These are phyloP conservation scores for Harpagoxenus sublaevis DNA, from an alignment of 2,888 invertebrate genomes.

Conservation along the genomic window DNA sequence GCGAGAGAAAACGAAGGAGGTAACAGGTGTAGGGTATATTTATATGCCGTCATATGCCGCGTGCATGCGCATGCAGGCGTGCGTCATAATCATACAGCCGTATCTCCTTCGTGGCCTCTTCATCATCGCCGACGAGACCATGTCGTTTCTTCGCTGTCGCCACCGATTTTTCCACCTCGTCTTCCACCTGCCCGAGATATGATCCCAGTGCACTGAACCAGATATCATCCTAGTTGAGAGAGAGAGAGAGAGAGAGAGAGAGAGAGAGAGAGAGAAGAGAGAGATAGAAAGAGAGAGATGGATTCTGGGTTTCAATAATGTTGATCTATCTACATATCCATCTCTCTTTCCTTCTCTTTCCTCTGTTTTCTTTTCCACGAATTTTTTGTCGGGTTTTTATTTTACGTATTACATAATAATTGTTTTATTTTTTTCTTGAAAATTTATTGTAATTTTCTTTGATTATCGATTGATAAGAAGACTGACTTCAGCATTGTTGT, in stretches of 20 bases:
- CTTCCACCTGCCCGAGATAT: constrained; percentile 16
- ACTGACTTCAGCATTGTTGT: neutral
- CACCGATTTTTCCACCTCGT: constrained; percentile 24
- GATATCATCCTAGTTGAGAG: neutral
- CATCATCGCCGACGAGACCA: constrained; percentile 46
- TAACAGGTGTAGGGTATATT: constrained; percentile 85
- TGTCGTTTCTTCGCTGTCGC: constrained; percentile 22
- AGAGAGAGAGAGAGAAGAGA: no score
- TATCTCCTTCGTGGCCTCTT: constrained; percentile 47
- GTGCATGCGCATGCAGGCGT: constrained; percentile 58
- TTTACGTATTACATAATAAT: neutral
- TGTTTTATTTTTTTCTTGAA: neutral
- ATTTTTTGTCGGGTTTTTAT: neutral
- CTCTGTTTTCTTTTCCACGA: neutral
- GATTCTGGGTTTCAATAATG: neutral
- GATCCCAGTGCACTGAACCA: neutral
- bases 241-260: neutral
- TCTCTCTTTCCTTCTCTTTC: neutral
- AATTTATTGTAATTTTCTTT: neutral
- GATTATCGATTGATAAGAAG: neutral
- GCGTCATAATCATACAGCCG: constrained; percentile 67
- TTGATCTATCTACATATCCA: neutral
- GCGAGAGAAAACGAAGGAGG: constrained; percentile 72
- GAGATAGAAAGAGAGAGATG: neutral
- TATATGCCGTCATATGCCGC: constrained; percentile 73